These are phyloP conservation scores for Rhyacophila evoluta DNA, from an alignment of 2,888 invertebrate species.

Conservation along the genomic window DNA sequence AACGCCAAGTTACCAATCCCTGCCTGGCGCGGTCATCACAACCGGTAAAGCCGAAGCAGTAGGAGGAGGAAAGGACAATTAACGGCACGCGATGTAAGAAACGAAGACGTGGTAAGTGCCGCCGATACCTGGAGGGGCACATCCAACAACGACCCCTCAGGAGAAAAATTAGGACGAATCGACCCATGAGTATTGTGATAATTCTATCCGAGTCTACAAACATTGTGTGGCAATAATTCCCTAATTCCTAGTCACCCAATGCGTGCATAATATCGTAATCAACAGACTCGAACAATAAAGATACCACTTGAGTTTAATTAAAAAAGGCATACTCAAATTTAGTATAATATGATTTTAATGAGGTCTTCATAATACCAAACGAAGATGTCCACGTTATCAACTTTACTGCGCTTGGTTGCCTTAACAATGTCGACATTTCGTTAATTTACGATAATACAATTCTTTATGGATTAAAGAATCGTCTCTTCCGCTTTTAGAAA, in stretches of 20 bases:
- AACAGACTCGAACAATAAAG: too few species aligned
- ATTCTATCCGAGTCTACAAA: too few species aligned
- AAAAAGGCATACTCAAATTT: not conserved
- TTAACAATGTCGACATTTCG: too few species aligned
- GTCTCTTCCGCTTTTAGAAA: too few species aligned
- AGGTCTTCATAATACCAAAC: not conserved
- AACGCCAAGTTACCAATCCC: not conserved
- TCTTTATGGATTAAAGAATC: too few species aligned
- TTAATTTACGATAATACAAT: too few species aligned
- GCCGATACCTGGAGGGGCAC: not conserved
- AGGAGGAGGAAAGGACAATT: conserved; percentile 33
- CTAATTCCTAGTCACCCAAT: too few species aligned
- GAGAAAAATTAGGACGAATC: not conserved
- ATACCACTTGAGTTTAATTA: too few species aligned
- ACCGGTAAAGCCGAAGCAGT: conserved; percentile 7
- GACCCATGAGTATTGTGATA: too few species aligned
- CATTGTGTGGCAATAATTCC: too few species aligned
- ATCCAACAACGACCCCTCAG: not conserved
- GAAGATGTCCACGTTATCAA: not conserved
- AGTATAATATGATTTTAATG: not conserved
- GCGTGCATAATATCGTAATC: too few species aligned
- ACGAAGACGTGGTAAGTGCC: not conserved
- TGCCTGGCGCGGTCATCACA: not conserved
- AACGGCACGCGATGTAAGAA: conserved; percentile 37
- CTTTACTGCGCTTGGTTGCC: too few species aligned